Conservation (phyloP, 2,113 vertebrate species). For the Lophius piscatorius region DNA sequence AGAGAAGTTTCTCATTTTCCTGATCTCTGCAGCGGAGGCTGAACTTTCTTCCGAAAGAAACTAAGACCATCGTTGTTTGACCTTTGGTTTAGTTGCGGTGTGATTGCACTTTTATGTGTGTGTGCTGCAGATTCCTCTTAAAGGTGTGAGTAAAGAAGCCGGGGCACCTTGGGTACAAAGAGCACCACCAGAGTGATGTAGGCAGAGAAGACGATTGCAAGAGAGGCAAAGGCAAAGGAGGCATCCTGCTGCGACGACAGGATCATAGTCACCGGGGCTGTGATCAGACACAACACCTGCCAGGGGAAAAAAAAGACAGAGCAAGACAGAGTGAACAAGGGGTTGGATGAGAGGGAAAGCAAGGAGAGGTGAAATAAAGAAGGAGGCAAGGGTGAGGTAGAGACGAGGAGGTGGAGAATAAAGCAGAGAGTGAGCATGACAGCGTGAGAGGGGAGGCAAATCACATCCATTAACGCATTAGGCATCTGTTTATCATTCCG, state of each 20-base stretch:
- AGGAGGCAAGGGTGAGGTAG: not conserved
- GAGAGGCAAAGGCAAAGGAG: slow-evolving; percentile 91
- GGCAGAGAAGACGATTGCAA: slow-evolving; percentile 93
- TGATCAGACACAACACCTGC: slow-evolving; percentile 95
- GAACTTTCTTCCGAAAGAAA: slow-evolving; percentile 2
- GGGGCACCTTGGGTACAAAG: slow-evolving; percentile 91
- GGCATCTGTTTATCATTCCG: slow-evolving; percentile 63
- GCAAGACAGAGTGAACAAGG: not conserved
- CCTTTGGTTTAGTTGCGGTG: slow-evolving; percentile 17
- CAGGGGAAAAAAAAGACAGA: not conserved
- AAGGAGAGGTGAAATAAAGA: not conserved
- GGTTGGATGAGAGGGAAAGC: not conserved
- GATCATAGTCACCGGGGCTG: slow-evolving; percentile 95
- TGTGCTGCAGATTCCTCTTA: not conserved
- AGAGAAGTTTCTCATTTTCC: not conserved
- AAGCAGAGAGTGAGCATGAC: not conserved
- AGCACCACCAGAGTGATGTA: slow-evolving; percentile 97
- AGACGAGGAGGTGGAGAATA: slow-evolving; percentile 1
- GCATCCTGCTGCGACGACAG: slow-evolving; percentile 95
- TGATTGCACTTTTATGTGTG: not conserved
- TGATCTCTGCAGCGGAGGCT: not conserved
- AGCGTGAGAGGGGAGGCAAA: slow-evolving; percentile 21
- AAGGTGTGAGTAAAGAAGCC: slow-evolving; percentile 15
- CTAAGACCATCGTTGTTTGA: slow-evolving; percentile 1
- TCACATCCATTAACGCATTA: slow-evolving; percentile 54